These are phyloP conservation scores for Phenacoccus solenopsis DNA, from an alignment of 1,140 invertebrate genomes.

Conservation along the genomic window DNA sequence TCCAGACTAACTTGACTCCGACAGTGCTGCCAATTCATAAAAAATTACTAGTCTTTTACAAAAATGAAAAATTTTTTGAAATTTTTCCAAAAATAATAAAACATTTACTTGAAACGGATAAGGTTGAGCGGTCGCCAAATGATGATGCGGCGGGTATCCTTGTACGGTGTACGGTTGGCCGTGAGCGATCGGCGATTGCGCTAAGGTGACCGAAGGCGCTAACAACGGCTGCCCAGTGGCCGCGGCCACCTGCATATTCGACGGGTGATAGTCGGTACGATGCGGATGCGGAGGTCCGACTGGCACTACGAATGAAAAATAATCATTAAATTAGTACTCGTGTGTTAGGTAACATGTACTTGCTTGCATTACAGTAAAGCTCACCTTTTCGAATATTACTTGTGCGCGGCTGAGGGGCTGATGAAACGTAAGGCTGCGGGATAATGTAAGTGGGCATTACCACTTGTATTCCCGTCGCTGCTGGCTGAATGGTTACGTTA, in stretches of 20 bases:
- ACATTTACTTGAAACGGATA: slow-evolving; percentile 26
- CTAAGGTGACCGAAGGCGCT: slow-evolving; percentile 46
- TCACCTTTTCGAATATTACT: slow-evolving; percentile 36
- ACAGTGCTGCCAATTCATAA: no score
- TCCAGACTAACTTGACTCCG: no score
- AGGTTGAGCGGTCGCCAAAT: slow-evolving; percentile 35
- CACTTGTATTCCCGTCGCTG: slow-evolving; percentile 36
- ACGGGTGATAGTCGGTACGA: slow-evolving; percentile 25
- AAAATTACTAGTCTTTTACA: no score
- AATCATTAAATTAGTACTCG: background rate
- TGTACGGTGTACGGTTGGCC: slow-evolving; percentile 38
- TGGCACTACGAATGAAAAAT: slow-evolving; percentile 36
- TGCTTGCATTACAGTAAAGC: no score
- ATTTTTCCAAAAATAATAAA: no score
- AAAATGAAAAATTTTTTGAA: no score
- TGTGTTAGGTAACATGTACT: no score
- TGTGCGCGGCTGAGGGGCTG: slow-evolving; percentile 37
- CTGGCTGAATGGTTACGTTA: slow-evolving; percentile 16
- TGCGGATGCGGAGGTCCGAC: slow-evolving; percentile 38
- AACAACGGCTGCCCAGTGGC: slow-evolving; percentile 73
- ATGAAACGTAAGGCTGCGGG: slow-evolving; percentile 27
- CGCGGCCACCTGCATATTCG: slow-evolving; percentile 55
- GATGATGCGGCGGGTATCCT: slow-evolving; percentile 38
- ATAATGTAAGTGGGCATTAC: slow-evolving; percentile 36
- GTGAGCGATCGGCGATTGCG: slow-evolving; percentile 34